These are phyloP conservation scores for Melanophora roralis DNA, from an alignment of 2,888 invertebrate genomes.

Conservation along the genomic window DNA sequence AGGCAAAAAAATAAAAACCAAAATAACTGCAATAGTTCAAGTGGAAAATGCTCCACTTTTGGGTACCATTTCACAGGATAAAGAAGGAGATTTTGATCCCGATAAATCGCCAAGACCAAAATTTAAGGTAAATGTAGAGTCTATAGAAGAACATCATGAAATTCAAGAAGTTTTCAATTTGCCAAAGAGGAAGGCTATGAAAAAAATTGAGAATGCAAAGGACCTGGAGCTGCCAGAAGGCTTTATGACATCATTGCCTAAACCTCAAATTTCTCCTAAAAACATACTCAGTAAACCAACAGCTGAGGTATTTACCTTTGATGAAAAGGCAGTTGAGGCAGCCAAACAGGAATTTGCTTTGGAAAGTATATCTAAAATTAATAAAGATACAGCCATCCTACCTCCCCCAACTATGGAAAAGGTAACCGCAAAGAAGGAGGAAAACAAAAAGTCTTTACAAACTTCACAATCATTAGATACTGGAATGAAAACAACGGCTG, in stretches of 20 bases:
- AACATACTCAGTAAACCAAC: slow-evolving; percentile 59
- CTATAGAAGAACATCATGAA: slow-evolving; percentile 74
- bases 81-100: slow-evolving; percentile 59
- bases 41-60: slow-evolving; percentile 70
- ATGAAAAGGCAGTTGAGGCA: slow-evolving; percentile 47
- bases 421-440: neutral
- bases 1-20: slow-evolving; percentile 73
- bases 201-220: slow-evolving; percentile 44
- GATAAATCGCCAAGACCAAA: slow-evolving; percentile 68
- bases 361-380: neutral
- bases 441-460: neutral
- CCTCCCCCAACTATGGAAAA: neutral
- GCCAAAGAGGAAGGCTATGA: slow-evolving; percentile 73
- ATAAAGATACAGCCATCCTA: neutral
- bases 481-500: neutral
- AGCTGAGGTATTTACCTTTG: slow-evolving; percentile 69
- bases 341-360: neutral
- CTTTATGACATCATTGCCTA: slow-evolving; percentile 69
- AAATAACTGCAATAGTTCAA: slow-evolving; percentile 74
- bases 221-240: slow-evolving; percentile 67
- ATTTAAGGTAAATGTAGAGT: slow-evolving; percentile 75
- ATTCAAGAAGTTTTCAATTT: slow-evolving; percentile 74
- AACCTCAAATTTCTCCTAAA: slow-evolving; percentile 67
- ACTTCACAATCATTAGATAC: slow-evolving; percentile 11
- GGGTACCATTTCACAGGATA: slow-evolving; percentile 28